Evolutionary conservation across 2,888 invertebrate species (phyloP).

Genomic region (Lydus trimaculatus): DNA sequence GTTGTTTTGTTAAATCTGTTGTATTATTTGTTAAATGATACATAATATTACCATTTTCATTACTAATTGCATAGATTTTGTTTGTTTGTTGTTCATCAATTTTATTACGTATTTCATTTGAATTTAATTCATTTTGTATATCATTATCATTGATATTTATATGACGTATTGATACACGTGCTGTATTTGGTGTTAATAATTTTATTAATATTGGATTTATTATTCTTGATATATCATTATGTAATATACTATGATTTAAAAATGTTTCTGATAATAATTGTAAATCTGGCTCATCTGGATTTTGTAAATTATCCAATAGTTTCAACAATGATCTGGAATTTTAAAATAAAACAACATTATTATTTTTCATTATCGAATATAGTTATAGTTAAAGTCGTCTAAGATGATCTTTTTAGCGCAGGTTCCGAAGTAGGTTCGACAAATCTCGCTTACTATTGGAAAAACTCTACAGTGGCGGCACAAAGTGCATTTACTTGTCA

Average conservation of each 20-base stretch:
- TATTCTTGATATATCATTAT: conserved; percentile 79
- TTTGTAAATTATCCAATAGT: conserved; percentile 72
- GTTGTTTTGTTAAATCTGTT: not conserved
- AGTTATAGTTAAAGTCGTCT: too few species aligned
- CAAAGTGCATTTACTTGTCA: too few species aligned
- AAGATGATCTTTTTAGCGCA: too few species aligned
- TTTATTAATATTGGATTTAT: conserved; percentile 80
- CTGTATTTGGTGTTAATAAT: conserved; percentile 79
- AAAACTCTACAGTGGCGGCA: too few species aligned
- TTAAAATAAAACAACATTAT: too few species aligned
- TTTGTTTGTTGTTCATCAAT: conserved; percentile 56
- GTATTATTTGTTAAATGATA: conserved; percentile 64
- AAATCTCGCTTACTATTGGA: too few species aligned
- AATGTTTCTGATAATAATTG: conserved; percentile 76
- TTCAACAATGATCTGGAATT: conserved; percentile 72
- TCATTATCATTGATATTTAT: conserved; percentile 68
- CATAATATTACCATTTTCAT: conserved; percentile 80
- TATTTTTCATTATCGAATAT: too few species aligned
- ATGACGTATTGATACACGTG: conserved; percentile 81
- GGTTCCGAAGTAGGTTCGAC: too few species aligned
- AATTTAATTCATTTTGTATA: conserved; percentile 54
- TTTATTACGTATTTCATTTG: conserved; percentile 47
- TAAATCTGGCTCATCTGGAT: conserved; percentile 65
- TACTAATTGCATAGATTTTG: conserved; percentile 83
- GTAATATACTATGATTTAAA: conserved; percentile 75